Conservation (phyloP, 2,888 invertebrate genomes). For the Rhogogaster chlorosoma region DNA sequence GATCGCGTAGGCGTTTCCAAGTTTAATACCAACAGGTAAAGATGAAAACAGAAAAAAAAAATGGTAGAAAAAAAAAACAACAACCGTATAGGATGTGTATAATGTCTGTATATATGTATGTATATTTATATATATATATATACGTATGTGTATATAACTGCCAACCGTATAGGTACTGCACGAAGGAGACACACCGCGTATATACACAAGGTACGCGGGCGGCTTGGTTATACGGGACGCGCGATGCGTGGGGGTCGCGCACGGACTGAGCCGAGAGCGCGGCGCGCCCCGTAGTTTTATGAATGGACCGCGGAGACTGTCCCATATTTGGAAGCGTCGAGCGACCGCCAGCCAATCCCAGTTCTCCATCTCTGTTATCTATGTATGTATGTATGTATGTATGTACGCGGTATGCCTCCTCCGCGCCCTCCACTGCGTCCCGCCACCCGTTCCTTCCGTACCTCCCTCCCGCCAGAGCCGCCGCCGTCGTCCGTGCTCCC, state of each 20-base stretch:
- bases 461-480: slow-evolving; percentile 48
- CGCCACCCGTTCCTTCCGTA: slow-evolving; percentile 52
- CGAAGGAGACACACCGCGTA: slow-evolving; percentile 57
- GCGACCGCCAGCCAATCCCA: slow-evolving; percentile 80
- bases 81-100: slow-evolving; percentile 17
- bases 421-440: slow-evolving; percentile 52
- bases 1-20: slow-evolving; percentile 31
- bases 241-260: slow-evolving; percentile 78
- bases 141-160: slow-evolving; percentile 22
- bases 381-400: slow-evolving; percentile 56
- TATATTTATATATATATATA: neutral
- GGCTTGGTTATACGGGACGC: slow-evolving; percentile 65
- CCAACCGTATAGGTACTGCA: slow-evolving; percentile 4
- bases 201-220: slow-evolving; percentile 61
- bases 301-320: slow-evolving; percentile 88
- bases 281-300: slow-evolving; percentile 89
- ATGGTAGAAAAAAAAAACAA: neutral
- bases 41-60: slow-evolving; percentile 4
- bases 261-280: slow-evolving; percentile 81
- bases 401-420: slow-evolving; percentile 56
- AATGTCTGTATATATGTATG: neutral
- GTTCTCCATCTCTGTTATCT: slow-evolving; percentile 66
- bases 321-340: slow-evolving; percentile 91
- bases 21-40: slow-evolving; percentile 38
- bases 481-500: slow-evolving; percentile 58